phyloP scores from a whole-genome alignment of 2,797 vertebrate genomes.

The Peromyscus eremicus region DNA sequence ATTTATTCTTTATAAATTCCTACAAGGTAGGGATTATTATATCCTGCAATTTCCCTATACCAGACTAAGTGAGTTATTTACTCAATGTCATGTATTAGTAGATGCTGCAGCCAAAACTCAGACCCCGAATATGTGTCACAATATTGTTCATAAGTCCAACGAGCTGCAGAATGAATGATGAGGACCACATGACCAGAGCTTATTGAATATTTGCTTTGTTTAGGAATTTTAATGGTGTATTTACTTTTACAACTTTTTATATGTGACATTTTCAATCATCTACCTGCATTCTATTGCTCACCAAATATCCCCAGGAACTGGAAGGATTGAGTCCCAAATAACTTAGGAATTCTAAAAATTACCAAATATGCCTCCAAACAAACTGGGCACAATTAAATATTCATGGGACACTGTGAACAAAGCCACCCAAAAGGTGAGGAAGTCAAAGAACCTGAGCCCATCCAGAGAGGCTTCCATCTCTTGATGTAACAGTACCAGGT shows the following conservation, averaged over 20 bases:
- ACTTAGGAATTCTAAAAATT: neutral
- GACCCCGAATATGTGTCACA: neutral
- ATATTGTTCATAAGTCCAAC: neutral
- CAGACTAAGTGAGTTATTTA: neutral
- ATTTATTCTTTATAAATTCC: neutral
- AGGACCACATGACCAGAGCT: neutral
- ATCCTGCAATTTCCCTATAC: neutral
- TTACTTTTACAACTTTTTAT: neutral
- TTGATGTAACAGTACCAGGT: rapidly evolving
- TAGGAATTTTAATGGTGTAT: conserved; percentile 17
- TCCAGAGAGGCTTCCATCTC: neutral
- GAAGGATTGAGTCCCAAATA: neutral
- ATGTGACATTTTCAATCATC: neutral
- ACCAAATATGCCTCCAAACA: neutral
- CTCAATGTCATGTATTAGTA: neutral
- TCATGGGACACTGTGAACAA: neutral
- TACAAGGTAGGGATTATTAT: neutral
- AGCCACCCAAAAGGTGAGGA: neutral
- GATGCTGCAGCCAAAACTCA: neutral
- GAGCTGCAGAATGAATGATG: neutral
- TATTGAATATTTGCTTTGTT: neutral
- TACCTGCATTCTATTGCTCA: neutral
- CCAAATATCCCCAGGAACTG: neutral
- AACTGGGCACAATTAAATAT: neutral
- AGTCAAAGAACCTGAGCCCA: too few relatives aligned